Conservation (phyloP, 2,797 vertebrate species). For the Xiphophorus birchmanni region DNA sequence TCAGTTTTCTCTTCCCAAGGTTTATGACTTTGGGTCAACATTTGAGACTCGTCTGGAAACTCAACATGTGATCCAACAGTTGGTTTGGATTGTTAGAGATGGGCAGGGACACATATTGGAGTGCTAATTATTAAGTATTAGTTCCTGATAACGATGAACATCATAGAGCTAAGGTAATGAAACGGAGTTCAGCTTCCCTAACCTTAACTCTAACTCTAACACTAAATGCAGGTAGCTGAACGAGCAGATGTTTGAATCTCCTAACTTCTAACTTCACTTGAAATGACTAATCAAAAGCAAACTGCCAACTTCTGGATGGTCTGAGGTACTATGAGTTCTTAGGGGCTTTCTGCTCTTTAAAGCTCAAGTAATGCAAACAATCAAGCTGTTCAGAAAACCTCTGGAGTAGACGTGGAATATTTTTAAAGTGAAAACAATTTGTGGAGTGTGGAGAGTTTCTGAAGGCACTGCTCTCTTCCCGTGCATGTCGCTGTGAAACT, state of each 20-base stretch:
- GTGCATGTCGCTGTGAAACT: background rate
- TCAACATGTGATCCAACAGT: background rate
- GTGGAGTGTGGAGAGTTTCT: background rate
- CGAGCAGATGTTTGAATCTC: background rate
- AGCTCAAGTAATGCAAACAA: background rate
- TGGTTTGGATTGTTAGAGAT: background rate
- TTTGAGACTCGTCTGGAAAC: background rate
- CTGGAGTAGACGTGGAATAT: background rate
- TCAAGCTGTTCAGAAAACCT: background rate
- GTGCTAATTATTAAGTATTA: background rate
- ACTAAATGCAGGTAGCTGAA: background rate
- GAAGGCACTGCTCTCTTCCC: background rate
- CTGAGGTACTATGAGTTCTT: background rate
- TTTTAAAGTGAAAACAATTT: background rate
- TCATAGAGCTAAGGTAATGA: background rate
- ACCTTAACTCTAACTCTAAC: background rate
- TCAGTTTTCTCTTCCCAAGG: background rate
- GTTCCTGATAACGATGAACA: background rate
- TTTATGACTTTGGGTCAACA: background rate
- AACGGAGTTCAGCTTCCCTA: background rate
- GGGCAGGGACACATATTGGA: background rate
- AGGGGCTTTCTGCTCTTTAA: background rate
- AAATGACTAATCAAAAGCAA: too few species aligned
- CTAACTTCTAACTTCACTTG: background rate
- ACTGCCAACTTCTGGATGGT: background rate